Percentiles rank a stretch among this genome's conserved stretches.
Conservation (phyloP, 1,140 invertebrate genomes). For the Chelonus insularis region DNA sequence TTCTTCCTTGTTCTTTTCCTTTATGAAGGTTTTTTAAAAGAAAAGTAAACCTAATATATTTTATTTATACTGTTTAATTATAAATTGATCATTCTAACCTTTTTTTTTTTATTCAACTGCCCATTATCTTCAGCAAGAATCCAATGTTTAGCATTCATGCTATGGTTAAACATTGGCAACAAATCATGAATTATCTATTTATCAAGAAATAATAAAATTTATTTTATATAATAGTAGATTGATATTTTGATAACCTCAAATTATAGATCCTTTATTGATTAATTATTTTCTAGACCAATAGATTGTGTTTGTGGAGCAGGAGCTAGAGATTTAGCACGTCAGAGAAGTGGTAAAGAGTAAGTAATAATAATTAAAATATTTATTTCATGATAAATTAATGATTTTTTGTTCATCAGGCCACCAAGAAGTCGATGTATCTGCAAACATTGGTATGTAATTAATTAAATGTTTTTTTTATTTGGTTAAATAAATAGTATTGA, state of each 20-base stretch:
- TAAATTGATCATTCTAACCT: too few relatives aligned
- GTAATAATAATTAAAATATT: too few relatives aligned
- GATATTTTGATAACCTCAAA: too few relatives aligned
- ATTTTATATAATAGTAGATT: too few relatives aligned
- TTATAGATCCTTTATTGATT: too few relatives aligned
- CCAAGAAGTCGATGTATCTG: not conserved
- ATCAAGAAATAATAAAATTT: too few relatives aligned
- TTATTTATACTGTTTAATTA: not conserved
- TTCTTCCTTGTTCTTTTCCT: slow-evolving; percentile 42
- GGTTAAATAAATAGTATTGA: not conserved
- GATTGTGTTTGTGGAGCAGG: slow-evolving; percentile 29
- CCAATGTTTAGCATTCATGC: too few relatives aligned
- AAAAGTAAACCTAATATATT: slow-evolving; percentile 33
- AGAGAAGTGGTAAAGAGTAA: not conserved
- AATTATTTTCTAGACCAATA: slow-evolving; percentile 29
- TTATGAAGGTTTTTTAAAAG: slow-evolving; percentile 40
- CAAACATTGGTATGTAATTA: slow-evolving; percentile 27
- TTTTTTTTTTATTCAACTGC: too few relatives aligned
- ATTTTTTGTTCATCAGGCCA: not conserved
- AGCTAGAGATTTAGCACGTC: slow-evolving; percentile 15
- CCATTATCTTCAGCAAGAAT: too few relatives aligned
- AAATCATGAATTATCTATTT: too few relatives aligned
- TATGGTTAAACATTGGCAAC: too few relatives aligned
- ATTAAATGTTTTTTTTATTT: not conserved
- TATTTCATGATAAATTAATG: not conserved